Percentiles rank a stretch among this genome's conserved stretches.
These are phyloP conservation scores for Crypturellus undulatus DNA, from an alignment of 2,113 vertebrate genomes.

Conservation along the genomic window DNA sequence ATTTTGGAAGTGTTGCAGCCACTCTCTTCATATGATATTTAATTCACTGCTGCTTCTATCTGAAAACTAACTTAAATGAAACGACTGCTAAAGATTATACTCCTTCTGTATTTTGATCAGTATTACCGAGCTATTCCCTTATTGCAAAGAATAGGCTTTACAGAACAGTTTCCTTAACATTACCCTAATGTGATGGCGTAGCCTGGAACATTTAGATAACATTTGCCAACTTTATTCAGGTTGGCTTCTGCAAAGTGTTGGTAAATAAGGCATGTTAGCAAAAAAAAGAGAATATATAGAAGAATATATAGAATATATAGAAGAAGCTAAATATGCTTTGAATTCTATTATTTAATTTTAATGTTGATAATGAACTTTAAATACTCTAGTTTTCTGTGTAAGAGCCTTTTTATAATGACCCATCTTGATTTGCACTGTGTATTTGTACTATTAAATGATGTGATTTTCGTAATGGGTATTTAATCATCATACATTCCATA, in stretches of 20 bases:
- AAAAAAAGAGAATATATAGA: neutral
- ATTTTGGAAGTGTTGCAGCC: neutral
- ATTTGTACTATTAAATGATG: neutral
- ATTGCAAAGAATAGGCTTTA: neutral
- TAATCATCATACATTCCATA: neutral
- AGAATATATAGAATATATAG: no score
- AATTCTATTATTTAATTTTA: neutral
- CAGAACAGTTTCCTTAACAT: neutral
- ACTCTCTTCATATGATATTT: neutral
- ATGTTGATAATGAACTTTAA: neutral
- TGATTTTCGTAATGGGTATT: neutral
- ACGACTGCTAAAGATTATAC: neutral
- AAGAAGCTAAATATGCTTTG: neutral
- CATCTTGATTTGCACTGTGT: neutral
- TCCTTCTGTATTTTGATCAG: neutral
- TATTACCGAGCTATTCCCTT: neutral
- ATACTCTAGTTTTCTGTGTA: neutral
- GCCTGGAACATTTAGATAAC: neutral
- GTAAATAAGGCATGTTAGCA: neutral
- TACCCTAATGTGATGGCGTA: neutral
- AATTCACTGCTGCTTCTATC: neutral
- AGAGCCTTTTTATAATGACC: neutral
- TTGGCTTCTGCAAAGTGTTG: neutral
- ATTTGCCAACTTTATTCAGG: neutral
- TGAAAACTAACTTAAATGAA: neutral